Evolutionary conservation across 2,888 invertebrate genomes (phyloP).

Genomic region (Loripinus fragilis): DNA sequence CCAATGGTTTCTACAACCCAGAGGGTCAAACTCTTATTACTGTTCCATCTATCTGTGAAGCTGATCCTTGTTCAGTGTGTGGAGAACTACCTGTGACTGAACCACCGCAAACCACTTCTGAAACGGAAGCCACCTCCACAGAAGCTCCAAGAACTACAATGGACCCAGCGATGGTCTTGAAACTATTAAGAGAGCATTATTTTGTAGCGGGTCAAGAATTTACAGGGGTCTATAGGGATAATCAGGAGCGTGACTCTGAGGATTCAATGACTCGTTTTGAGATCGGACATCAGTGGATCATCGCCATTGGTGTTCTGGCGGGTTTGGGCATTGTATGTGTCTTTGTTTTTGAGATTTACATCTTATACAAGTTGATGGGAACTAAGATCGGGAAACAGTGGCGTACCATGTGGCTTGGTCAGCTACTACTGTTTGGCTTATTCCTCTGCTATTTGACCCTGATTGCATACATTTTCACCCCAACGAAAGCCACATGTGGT

Average conservation of each 20-base stretch:
- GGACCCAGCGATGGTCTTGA: slow-evolving; percentile 53
- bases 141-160: slow-evolving; percentile 34
- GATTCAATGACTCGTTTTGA: slow-evolving; percentile 67
- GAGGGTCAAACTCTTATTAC: no score
- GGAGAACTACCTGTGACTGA: slow-evolving; percentile 51
- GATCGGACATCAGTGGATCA: slow-evolving; percentile 88
- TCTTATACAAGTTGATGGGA: slow-evolving; percentile 90
- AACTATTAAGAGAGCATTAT: slow-evolving; percentile 27
- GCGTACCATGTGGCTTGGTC: slow-evolving; percentile 83
- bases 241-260: slow-evolving; percentile 21
- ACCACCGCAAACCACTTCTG: background rate
- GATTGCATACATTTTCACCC: slow-evolving; percentile 83
- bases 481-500: slow-evolving; percentile 83
- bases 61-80: slow-evolving; percentile 56
- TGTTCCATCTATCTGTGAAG: slow-evolving; percentile 44
- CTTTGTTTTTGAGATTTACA: slow-evolving; percentile 93
- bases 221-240: slow-evolving; percentile 66
- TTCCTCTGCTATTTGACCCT: slow-evolving; percentile 83
- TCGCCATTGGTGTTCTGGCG: slow-evolving; percentile 93
- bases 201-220: slow-evolving; percentile 70
- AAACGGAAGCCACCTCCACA: slow-evolving; percentile 24
- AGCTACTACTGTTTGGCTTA: slow-evolving; percentile 84
- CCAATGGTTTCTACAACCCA: no score
- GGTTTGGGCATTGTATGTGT: slow-evolving; percentile 93
- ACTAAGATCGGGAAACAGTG: slow-evolving; percentile 86